Evolutionary conservation across 2,113 vertebrate genomes (phyloP).

Genomic region (Sinocyclocheilus anshuiensis): DNA sequence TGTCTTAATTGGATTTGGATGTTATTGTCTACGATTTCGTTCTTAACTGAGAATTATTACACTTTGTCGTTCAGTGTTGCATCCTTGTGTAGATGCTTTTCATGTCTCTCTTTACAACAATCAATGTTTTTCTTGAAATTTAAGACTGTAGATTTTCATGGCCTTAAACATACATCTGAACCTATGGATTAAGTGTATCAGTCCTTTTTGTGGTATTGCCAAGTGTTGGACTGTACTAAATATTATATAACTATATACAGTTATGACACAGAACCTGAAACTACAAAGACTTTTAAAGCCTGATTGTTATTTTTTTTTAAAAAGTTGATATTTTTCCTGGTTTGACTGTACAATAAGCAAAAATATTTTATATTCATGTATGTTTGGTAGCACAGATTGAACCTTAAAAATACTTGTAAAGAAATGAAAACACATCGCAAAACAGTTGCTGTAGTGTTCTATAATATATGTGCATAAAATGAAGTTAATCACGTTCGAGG

Average conservation of each 20-base stretch:
- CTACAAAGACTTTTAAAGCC: conserved; percentile 49
- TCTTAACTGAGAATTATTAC: conserved; percentile 19
- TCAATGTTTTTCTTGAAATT: conserved; percentile 14
- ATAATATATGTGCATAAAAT: conserved; percentile 35
- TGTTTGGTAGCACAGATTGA: conserved; percentile 49
- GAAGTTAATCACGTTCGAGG: conserved; percentile 48
- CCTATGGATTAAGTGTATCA: conserved; percentile 56
- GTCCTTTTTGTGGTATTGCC: conserved; percentile 54
- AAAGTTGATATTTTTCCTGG: conserved; percentile 42
- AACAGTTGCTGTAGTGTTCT: conserved; percentile 35
- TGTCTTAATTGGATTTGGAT: conserved; percentile 62
- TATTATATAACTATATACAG: conserved; percentile 1
- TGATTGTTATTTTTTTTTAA: conserved; percentile 21
- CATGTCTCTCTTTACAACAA: conserved; percentile 19
- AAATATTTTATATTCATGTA: conserved; percentile 48
- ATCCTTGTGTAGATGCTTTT: conserved; percentile 35
- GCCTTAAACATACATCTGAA: conserved; percentile 72
- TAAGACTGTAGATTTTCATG: conserved; percentile 62
- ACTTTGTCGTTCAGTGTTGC: conserved; percentile 22
- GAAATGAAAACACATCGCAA: conserved; percentile 31
- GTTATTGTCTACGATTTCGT: conserved; percentile 54
- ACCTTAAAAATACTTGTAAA: conserved; percentile 43
- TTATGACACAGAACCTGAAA: conserved; percentile 24
- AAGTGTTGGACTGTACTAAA: conserved; percentile 18
- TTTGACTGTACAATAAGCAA: conserved; percentile 40